Base-by-base conservation (phyloP, 2,888 invertebrate genomes). In the Rhaphigaster nebulosa region DNA sequence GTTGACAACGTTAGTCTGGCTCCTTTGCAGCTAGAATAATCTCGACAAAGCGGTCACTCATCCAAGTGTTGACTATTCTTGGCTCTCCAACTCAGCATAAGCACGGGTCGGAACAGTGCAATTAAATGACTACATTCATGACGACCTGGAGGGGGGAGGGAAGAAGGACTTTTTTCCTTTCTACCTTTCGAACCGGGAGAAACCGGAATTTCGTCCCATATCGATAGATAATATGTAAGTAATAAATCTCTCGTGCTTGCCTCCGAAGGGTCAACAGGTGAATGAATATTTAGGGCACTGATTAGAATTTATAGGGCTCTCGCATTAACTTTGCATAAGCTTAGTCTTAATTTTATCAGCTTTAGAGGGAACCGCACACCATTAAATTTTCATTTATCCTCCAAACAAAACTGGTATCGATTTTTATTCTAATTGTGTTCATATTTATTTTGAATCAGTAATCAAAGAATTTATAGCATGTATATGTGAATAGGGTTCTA, bases 261-360 rank as follows among this genome's bases (percentile, higher is more conserved):
- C 23, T 26, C 12, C 26, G 13, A 45, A 84, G 45, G 84, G 84
- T 84, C 84, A 84, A 84, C 84, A 84, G 84, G 84, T 84, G 84
- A 50, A 84, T 84, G 84, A 45, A 84, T 84, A 84, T 84, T 84
- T 84, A 84, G 45, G 84, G 45, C 34, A 38, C 0, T 76, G 84
- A 84, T 84, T 84, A 45, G 84, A 84, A 84, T 84, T 84, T 84
- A 84, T 84, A 84, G 84, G 26, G 4, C 84, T 50, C n/a, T 45
- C 23, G 45, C 41, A 45, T 84, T 45, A 45, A 26, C n/a, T 84
- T 84, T 84, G 84, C 84, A 84, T 84, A 84, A 84, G 84, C 84
- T 50, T 18, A 41, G 45, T 84, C 84, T 84, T 84, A 84, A 84
- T 45, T 84, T n/a, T 45, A 84, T 45, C 84, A 84, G 84, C 45